Conservation (phyloP, 2,797 vertebrate genomes). For the Cygnus olor region DNA sequence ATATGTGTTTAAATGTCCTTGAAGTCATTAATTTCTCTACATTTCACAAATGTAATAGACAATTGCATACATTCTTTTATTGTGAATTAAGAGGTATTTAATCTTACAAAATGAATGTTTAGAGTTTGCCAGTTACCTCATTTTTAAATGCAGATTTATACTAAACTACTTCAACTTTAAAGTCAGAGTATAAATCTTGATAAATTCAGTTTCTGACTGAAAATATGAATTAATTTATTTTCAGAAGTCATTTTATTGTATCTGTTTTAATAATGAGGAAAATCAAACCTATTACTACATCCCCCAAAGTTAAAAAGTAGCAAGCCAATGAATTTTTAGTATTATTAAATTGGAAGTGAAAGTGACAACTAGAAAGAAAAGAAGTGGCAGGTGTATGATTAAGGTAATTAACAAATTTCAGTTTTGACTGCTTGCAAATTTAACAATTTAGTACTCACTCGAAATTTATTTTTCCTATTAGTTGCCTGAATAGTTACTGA, state of each 20-base stretch:
- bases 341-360: background rate
- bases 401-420: background rate
- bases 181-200: background rate
- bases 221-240: background rate
- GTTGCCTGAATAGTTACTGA: background rate
- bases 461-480: background rate
- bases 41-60: background rate
- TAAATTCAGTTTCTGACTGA: background rate
- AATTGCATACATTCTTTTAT: background rate
- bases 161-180: background rate
- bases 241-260: background rate
- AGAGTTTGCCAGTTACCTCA: background rate
- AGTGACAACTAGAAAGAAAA: background rate
- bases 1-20: background rate
- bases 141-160: background rate
- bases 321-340: background rate
- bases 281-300: background rate
- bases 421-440: background rate
- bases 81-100: background rate
- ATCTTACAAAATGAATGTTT: background rate
- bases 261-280: background rate
- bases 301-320: background rate
- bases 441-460: background rate
- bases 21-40: background rate
- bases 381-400: rapidly evolving